These are phyloP conservation scores for Antheraea yamamai DNA, from an alignment of 2,888 invertebrate genomes.

Conservation along the genomic window DNA sequence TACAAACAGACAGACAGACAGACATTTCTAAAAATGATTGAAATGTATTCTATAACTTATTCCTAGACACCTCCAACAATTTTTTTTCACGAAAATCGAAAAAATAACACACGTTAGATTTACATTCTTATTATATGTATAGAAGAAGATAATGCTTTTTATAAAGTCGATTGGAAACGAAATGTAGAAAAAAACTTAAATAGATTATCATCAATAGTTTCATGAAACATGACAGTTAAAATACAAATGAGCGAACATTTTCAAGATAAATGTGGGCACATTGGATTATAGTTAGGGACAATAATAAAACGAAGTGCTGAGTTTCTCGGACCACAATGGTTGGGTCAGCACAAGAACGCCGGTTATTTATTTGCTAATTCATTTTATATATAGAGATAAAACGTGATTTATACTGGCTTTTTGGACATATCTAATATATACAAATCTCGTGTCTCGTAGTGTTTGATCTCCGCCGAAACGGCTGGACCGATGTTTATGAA, in stretches of 20 bases:
- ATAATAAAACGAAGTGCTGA: neutral
- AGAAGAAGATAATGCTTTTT: neutral
- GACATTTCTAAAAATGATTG: no score
- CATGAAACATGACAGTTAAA: neutral
- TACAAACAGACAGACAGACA: no score
- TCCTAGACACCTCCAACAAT: no score
- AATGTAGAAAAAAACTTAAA: neutral
- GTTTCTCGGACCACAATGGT: neutral
- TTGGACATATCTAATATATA: neutral
- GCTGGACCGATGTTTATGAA: no score
- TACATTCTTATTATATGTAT: no score
- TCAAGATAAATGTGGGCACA: neutral
- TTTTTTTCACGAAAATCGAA: no score
- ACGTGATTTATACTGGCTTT: neutral
- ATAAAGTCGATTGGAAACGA: neutral
- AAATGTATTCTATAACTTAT: no score
- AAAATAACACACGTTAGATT: no score
- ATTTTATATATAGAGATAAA: neutral
- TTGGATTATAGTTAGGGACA: slow-evolving; percentile 3
- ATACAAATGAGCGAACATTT: slow-evolving; percentile 5
- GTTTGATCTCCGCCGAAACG: no score
- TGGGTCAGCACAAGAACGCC: neutral
- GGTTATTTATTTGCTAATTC: slow-evolving; percentile 1
- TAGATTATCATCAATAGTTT: neutral
- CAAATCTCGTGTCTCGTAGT: no score